Evolutionary conservation across 2,888 invertebrate species (phyloP), one percentile per base, ranked within the genome.

Genomic region (Dendrolimus houi): DNA sequence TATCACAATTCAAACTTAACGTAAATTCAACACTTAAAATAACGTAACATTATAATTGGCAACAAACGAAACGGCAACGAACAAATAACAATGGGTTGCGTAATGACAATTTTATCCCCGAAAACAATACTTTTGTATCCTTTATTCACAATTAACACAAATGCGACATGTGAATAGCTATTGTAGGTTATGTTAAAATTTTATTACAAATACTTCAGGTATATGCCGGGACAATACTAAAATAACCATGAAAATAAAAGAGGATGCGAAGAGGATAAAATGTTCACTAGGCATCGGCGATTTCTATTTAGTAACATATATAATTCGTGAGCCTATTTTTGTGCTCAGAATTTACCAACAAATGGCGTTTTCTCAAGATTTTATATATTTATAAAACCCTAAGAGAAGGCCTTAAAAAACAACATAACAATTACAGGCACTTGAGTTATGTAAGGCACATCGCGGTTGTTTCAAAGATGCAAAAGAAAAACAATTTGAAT

Each of bases 21-120:
- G 76, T 77, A 67, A 89, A 90, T 67, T 87, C 83, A 89, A 89
- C 78, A 62, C 87, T 85, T 90, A 88, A 62, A 86, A 81, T 65
- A 76, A 86, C 56, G 54, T 71, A 88, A 87, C 81, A 79, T 72
- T 72, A 86, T 55, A 64, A 64, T 69, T 60, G 71, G 70, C 56
- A 71, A 72, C 64, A 63, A 68, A 59, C 60, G 54, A 58, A 66
- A 63, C 29, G 29, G 29, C 29, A 29, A 29, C 29, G 29, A 29
- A 29, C 29, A 6, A 58, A 66, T 62, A 77, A 74, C 70, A 79
- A 77, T 69, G 59, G 58, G 55, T 29, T 58, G 71, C 74, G 61
- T 84, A 82, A 81, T 83, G 81, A 81, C 65, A 66, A 79, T 79
- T 83, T 86, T 87, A 77, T 78, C 80, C 85, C 78, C 64, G 57